phyloP scores from a whole-genome alignment of 2,888 invertebrate genomes.

The Leptarthrus brevirostris region DNA sequence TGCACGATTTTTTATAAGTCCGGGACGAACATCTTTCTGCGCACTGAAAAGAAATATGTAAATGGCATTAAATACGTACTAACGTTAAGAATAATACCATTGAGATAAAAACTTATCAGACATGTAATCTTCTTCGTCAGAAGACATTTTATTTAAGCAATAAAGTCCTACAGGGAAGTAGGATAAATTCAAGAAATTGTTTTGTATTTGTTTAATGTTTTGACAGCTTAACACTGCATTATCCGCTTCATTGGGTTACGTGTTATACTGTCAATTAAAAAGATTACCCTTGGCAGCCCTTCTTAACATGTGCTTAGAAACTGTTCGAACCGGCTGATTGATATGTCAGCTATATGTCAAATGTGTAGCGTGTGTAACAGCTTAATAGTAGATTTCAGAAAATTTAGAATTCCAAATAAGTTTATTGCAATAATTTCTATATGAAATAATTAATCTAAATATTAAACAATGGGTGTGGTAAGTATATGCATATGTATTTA shows the following conservation, averaged over 20 bases:
- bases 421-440: no score
- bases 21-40: constrained; percentile 71
- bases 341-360: no score
- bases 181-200: no score
- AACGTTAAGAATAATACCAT: constrained; percentile 63
- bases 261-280: not conserved
- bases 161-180: no score
- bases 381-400: no score
- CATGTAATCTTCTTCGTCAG: constrained; percentile 80
- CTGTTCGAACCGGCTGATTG: no score
- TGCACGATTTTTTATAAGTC: constrained; percentile 70
- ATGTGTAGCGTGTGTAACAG: no score
- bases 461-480: no score
- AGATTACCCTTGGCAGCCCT: not conserved
- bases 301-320: constrained; percentile 10
- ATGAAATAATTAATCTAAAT: no score
- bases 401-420: no score
- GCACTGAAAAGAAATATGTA: constrained; percentile 48
- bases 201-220: no score
- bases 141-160: constrained; percentile 68
- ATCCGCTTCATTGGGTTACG: not conserved
- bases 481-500: no score
- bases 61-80: not conserved
- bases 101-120: constrained; percentile 74
- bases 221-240: not conserved